Base-by-base conservation (phyloP, 2,797 vertebrate species). In the Cheirogaleus major region DNA sequence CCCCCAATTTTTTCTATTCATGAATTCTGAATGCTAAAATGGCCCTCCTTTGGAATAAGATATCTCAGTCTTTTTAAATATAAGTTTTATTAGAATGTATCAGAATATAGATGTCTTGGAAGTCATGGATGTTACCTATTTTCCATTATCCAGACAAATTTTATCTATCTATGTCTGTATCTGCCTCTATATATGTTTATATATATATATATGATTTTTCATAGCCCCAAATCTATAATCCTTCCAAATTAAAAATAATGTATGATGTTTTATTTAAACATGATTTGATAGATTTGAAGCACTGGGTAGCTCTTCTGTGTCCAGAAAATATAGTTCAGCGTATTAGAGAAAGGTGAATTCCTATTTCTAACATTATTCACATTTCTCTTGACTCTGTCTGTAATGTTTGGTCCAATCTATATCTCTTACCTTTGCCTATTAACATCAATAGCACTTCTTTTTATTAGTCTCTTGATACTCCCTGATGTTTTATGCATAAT, bases 401-500 rank as follows among this genome's bases (percentile, higher is more conserved):
- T 70, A 97, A 92, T 70, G 57, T 52, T 97, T 93, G 52, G 93
- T 93, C 93, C 86, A 95, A 82, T 96, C 82, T 95, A 83, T 96
- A 81, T 97, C 72, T 69, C 93, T 98, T 98, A 98, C 95, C 97
- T 98, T 98, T 96, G 95, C 91, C 94, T 98, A 88, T 97, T 98
- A 97, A 96, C 95, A 97, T 35, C 97, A 98, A 98, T 95, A 97
- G 92, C 61, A 82, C 95, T 98, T 96, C 79, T 89, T 98, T 94
- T 98, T 98, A 98, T 98, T 97, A 96, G 97, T 82, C 97, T 98
- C 98, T 89, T 80, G 98, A 80, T 97, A 96, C 89, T 95, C 96
- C 95, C 96, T 98, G 98, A 98, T 98, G 93, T 96, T 98, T 98
- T 98, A 98, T 98, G 97, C 97, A 98, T 98, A 98, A 98, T 98